Evolutionary conservation across 2,113 vertebrate species (phyloP).

Genomic region (Microcebus jonahi): DNA sequence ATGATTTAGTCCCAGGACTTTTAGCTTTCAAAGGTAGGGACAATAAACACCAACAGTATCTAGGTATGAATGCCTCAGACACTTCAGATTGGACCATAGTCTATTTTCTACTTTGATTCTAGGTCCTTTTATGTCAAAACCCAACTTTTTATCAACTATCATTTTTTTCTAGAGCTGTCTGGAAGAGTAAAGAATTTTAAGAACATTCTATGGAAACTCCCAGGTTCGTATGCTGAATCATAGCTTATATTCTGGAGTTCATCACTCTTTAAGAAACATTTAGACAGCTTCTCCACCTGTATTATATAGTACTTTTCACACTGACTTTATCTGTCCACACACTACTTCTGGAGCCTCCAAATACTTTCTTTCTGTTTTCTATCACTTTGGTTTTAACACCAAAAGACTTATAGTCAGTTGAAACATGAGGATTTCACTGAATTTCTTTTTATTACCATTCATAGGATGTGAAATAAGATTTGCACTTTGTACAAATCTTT

Average conservation of each 20-base stretch:
- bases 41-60: background rate
- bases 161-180: background rate
- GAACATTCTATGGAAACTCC: background rate
- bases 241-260: background rate
- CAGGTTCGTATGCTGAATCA: background rate
- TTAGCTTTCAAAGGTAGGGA: background rate
- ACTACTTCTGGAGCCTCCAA: background rate
- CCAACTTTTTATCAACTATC: background rate
- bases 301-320: background rate
- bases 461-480: conserved; percentile 33
- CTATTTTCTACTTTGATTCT: conserved; percentile 13
- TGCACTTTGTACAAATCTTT: conserved; percentile 15
- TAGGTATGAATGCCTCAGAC: background rate
- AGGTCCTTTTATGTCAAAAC: background rate
- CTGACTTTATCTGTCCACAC: background rate
- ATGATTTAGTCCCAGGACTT: background rate
- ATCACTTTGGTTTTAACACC: conserved; percentile 42
- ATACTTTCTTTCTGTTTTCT: conserved; percentile 6
- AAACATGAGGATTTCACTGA: background rate
- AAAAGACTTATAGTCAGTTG: background rate
- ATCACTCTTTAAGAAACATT: conserved; percentile 3
- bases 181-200: background rate
- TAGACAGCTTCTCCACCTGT: background rate
- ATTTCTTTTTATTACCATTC: conserved; percentile 53
- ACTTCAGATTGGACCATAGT: background rate